Evolutionary conservation across 2,888 invertebrate genomes (phyloP).

Genomic region (Petrolisthes cinctipes): DNA sequence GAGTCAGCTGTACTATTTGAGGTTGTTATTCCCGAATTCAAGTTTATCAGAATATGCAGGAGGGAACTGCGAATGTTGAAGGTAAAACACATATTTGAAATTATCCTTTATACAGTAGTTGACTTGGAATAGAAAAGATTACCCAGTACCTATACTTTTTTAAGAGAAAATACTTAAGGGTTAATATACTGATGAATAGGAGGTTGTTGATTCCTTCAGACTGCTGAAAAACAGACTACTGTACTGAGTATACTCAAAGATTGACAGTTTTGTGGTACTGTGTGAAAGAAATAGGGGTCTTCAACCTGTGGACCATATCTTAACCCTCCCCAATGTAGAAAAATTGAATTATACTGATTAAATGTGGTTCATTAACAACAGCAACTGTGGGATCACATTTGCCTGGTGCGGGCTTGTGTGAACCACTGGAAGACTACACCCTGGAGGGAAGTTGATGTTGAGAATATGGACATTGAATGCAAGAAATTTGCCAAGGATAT

Average conservation of each 20-base stretch:
- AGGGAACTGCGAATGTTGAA: constrained; percentile 88
- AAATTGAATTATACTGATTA: neutral
- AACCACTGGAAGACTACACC: constrained; percentile 98
- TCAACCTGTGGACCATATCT: neutral
- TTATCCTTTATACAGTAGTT: neutral
- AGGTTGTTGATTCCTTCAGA: no score
- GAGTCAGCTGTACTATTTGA: constrained; percentile 94
- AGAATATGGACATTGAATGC: constrained; percentile 98
- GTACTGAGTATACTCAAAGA: no score
- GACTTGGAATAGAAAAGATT: no score
- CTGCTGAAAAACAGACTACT: no score
- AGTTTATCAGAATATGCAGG: constrained; percentile 89
- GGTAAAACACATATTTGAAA: constrained; percentile 71
- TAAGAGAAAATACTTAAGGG: no score
- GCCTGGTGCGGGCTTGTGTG: constrained; percentile 89
- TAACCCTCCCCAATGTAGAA: neutral
- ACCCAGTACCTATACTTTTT: no score
- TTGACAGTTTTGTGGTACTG: no score
- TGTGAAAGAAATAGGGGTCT: neutral
- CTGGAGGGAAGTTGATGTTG: constrained; percentile 96
- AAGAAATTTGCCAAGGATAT: constrained; percentile 97
- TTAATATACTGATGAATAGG: no score
- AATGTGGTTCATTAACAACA: constrained; percentile 69
- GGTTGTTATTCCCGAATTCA: constrained; percentile 94
- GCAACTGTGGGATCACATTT: constrained; percentile 96